A percentile compares a stretch with the other conserved stretches of the same genome.
Evolutionary conservation across 92 coral and sea anemone species (phyloP).

Genomic region (Porites rus): DNA sequence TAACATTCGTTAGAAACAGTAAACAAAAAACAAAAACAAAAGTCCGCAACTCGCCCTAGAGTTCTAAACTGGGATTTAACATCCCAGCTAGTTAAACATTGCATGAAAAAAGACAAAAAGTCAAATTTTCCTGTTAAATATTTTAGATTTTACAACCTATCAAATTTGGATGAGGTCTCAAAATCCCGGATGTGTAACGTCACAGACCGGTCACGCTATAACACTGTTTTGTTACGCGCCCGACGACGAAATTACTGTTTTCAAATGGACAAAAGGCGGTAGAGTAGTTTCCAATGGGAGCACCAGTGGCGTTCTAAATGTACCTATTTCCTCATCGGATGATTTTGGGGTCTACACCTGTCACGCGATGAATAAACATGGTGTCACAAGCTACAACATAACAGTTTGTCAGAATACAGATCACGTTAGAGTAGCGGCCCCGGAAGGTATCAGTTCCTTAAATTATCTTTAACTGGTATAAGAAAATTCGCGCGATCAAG

Average conservation of each 20-base stretch:
- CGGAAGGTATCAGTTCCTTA: not conserved
- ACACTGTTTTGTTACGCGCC: slow-evolving; percentile 31
- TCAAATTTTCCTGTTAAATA: not conserved
- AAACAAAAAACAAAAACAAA: too few species aligned
- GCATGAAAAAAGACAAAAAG: too few species aligned
- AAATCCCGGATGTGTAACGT: slow-evolving; percentile 8
- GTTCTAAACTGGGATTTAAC: too few species aligned
- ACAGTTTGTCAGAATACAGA: slow-evolving; percentile 6
- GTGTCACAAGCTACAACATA: slow-evolving; percentile 22
- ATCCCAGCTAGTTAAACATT: not conserved
- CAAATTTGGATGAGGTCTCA: slow-evolving; percentile 25
- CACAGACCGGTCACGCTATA: slow-evolving; percentile 28
- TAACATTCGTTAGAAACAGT: too few species aligned
- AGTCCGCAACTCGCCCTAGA: too few species aligned
- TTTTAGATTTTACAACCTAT: not conserved
- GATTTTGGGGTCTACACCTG: slow-evolving; percentile 46
- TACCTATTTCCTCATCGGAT: slow-evolving; percentile 8
- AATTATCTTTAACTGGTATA: too few species aligned
- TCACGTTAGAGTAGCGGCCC: not conserved
- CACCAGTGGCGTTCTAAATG: slow-evolving; percentile 8
- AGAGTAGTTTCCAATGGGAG: slow-evolving; percentile 8
- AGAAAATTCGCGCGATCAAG: too few species aligned
- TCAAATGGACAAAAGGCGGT: slow-evolving; percentile 35
- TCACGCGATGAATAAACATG: slow-evolving; percentile 15
- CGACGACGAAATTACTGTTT: not conserved